Evolutionary conservation across 2,888 invertebrate genomes (phyloP), one percentile per base, ranked within the genome.

Genomic region (Oscheius sp.): DNA sequence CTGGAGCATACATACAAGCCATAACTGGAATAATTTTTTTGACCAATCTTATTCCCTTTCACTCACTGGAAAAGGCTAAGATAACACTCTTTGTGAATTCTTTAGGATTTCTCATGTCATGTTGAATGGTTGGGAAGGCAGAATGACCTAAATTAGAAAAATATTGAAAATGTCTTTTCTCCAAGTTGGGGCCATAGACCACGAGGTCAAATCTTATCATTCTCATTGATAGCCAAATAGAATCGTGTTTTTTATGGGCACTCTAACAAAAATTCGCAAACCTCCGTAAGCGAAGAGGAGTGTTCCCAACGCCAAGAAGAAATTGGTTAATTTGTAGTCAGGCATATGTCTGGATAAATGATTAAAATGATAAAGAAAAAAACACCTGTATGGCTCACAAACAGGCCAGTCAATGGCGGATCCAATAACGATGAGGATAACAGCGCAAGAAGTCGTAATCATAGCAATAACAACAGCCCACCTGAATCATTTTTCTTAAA

Each of bases 231-330:
- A n/a, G n/a, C n/a, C n/a, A n/a, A n/a, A n/a, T n/a, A n/a, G n/a
- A n/a, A n/a, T n/a, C n/a, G n/a, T n/a, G n/a, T n/a, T n/a, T 42
- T 17, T 20, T 3, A 42, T 20, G 20, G 20, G 4, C 4, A 17
- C 27, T 27, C 10, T 52, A 15, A 27, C 27, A 52, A 27, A 52
- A 12, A 42, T 17, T 20, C 1, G 20, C 55, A 72, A 78, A 25
- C 84, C 85, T 33, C 85, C 85, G 53, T 80, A 82, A 15, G 84
- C 76, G 74, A 85, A 85, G 20, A 85, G 72, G 27, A 85, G 71
- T 5, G 85, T 85, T 52, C 85, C 85, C 69, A 85, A 74, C 6
- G 85, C 81, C 3, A 85, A 73, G 77, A 85, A 85, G 70, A 78
- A 73, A 73, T 85, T 83, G 27, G 73, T 79, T 33, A 78, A 33